A percentile compares a stretch with the other conserved stretches of the same genome.
These are phyloP conservation scores for Leptopterna dolabrata DNA, from an alignment of 2,888 invertebrate species.

Conservation along the genomic window DNA sequence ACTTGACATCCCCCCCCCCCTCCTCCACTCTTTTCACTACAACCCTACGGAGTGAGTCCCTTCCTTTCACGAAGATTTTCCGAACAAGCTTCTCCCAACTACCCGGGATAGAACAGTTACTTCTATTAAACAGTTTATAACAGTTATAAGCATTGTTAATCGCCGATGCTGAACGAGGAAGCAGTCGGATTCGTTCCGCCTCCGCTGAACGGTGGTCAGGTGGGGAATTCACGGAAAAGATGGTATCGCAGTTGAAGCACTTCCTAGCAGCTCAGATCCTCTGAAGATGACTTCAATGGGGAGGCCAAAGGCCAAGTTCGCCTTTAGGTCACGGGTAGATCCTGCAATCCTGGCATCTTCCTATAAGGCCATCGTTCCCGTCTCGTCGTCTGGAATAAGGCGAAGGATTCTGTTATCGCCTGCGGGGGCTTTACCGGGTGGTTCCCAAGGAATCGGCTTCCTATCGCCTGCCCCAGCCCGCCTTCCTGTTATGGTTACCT, in stretches of 20 bases:
- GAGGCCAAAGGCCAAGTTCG: slow-evolving; percentile 30
- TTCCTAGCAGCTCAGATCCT: neutral
- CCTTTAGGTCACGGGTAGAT: neutral
- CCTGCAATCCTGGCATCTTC: neutral
- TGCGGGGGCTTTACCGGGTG: slow-evolving; percentile 4
- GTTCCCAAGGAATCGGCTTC: slow-evolving; percentile 31
- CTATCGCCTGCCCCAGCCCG: neutral
- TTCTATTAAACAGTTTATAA: too few species aligned
- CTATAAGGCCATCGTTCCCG: neutral
- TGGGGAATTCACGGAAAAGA: neutral
- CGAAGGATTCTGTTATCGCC: slow-evolving; percentile 32
- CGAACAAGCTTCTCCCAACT: too few species aligned
- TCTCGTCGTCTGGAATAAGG: neutral
- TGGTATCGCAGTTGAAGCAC: neutral
- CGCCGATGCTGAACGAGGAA: neutral
- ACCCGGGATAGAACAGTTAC: too few species aligned
- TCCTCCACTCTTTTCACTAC: too few species aligned
- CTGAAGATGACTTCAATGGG: neutral
- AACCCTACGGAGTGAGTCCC: too few species aligned
- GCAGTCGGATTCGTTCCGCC: neutral
- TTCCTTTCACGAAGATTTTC: too few species aligned
- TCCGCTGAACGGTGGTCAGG: neutral
- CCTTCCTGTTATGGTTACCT: neutral
- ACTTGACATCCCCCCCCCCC: too few species aligned
- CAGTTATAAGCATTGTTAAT: too few species aligned